Percentiles rank a stretch among this genome's conserved stretches.
Evolutionary conservation across 2,113 vertebrate genomes (phyloP).

Genomic region (Mustelus asterias): DNA sequence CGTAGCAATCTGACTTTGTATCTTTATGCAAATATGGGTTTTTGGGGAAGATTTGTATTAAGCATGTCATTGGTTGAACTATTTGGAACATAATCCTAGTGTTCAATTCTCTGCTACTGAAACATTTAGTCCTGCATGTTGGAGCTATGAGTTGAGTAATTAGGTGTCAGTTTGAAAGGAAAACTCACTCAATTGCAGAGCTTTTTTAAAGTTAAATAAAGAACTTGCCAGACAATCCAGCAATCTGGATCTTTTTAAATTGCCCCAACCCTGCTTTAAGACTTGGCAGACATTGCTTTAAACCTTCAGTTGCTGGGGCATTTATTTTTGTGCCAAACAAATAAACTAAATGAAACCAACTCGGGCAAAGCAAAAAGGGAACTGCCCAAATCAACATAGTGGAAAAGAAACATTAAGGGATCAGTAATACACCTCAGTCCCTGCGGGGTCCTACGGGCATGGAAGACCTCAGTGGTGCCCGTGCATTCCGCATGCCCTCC

Average conservation of each 20-base stretch:
- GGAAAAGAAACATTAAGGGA: too few species aligned
- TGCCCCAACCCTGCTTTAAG: not conserved
- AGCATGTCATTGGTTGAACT: not conserved
- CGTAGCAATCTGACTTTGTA: not conserved
- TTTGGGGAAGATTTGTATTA: not conserved
- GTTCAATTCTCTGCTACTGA: not conserved
- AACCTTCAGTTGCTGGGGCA: not conserved
- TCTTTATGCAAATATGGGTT: not conserved
- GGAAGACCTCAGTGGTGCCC: too few species aligned
- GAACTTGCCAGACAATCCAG: not conserved
- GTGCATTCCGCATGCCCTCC: too few species aligned
- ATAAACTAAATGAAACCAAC: too few species aligned
- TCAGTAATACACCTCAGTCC: too few species aligned
- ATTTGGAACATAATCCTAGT: not conserved
- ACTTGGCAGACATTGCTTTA: not conserved
- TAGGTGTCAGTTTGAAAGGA: not conserved
- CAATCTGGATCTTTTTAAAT: not conserved
- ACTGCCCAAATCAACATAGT: too few species aligned
- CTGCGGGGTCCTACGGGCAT: too few species aligned
- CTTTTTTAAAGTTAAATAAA: not conserved
- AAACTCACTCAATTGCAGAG: not conserved
- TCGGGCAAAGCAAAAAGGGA: too few species aligned
- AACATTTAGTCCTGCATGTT: not conserved
- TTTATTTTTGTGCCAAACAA: too few species aligned
- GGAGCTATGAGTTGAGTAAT: not conserved